Base-by-base conservation (phyloP, 2,797 vertebrate genomes). In the Valencia hispanica region DNA sequence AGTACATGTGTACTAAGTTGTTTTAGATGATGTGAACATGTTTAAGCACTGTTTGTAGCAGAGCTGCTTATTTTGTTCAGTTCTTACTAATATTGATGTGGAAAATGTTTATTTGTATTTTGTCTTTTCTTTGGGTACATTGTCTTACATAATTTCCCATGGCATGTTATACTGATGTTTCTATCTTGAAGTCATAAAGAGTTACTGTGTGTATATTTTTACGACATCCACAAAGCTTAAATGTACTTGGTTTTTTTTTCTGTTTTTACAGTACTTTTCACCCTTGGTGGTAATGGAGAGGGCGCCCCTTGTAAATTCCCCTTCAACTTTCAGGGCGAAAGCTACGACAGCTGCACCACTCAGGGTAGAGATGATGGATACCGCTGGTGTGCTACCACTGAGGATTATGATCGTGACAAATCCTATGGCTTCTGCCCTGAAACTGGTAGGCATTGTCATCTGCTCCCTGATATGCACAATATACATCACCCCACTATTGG, bases 341-440 rank as follows among this genome's bases (percentile, higher is more conserved):
- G 93, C 74, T 99, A 97, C 3, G 92, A 98, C 27, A 86, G 95
- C 80, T 99, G 98, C 83, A 99, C 98, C 75, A 99, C 98, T 0
- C 85, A 94, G 81, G 98, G 98, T 78, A 96, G 98, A 63, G 95
- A 96, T 0, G 98, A 99, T 1, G 98, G 98, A 14, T 99, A 99
- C 86, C 96, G 98, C 73, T 99, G 98, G 98, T 99, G 98, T 59
- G 95, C 96, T 70, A 99, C 98, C 74, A 99, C 97, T 0, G 98
- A 98, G 50, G 95, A 99, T 93, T 99, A 98, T 0, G 98, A 99
- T 30, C 87, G 90, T 0, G 98, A 99, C 85, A 98, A 94, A 90
- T 95, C 93, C 75, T 99, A 97, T 0, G 98, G 98, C 71, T 99
- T 99, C 94, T 99, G 98, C 80, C 98, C 98, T 0, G 98, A 99